Base-by-base conservation (phyloP, 2,888 invertebrate genomes). In the Dione vanillae region DNA sequence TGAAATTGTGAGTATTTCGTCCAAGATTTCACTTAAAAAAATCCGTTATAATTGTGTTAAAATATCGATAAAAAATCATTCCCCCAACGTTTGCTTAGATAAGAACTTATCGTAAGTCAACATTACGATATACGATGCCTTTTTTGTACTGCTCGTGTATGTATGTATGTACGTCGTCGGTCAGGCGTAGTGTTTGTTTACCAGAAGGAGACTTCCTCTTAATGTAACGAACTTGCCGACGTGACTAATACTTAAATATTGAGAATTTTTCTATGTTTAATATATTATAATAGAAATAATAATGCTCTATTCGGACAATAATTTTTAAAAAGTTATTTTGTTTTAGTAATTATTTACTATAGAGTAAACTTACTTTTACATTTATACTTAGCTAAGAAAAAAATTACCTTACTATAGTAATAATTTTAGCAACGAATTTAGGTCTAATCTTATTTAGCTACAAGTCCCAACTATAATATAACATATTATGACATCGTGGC, bases 31-130 rank as follows among this genome's bases (percentile, higher is more conserved):
- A 64, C 37, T 35, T 6, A 16, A 12, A 49, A 40, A 27, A 37
- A 49, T 64, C 52, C 40, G 37, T 49, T 49, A 37, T 54, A 51
- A 62, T 40, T 27, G 45, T 52, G 45, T 45, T 61, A 45, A 68
- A 62, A 68, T 67, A 61, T 68, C 52, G 52, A 62, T 62, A 61
- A 52, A 27, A 37, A 11, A 16, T 19, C 35, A 20, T 68, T 62
- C 51, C 51, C 41, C 45, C 19, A 51, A 62, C 52, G 8, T 68
- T 68, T 68, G 45, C 61, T 59, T 54, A 52, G 68, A 68, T 68
- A 68, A 62, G 20, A 45, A 67, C 27, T 45, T 62, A 62, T 68
- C 67, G 49, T 67, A 49, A 47, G 65, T 67, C 11, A 35, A 68
- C 41, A 68, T 52, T 61, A 62, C 43, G 19, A 43, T 64, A 35